Base-by-base conservation (phyloP, 1,140 invertebrate genomes). In the Drosophila truncata region DNA sequence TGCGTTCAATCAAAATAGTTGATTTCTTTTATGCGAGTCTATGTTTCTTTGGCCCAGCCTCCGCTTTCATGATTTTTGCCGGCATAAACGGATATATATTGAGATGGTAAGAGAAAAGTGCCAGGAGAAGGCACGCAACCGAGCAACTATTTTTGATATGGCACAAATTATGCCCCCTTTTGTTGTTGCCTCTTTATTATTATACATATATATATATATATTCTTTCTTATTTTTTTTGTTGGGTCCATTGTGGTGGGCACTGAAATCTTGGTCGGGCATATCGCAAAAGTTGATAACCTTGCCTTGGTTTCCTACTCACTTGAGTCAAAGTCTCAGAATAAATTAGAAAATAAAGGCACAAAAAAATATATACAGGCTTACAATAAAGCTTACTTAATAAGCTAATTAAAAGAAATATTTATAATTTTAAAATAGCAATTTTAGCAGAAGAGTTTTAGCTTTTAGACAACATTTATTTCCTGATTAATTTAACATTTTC, bases 1-100 rank as follows among this genome's bases (percentile, higher is more conserved):
- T 78, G 74, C 58, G 74, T 78, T 78, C 65, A 78, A 78, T 78
- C 76, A 78, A 78, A 78, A 78, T 78, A 78, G 76, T 78, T 78
- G 75, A 78, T 78, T 78, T 78, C 65, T 49, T 78, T 78, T 78
- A 54, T 71, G 74, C 41, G 42, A 52, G 76, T 66, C 62, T 66
- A 59, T 66, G 55, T 20, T 52, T 41, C 20, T 16, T 18, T 9
- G 46, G 46, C 10, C 11, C 47, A 2, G 20, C 6, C 44, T 14
- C 20, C 31, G 2, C 31, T 31, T 31, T 10, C 31, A 31, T 11
- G 31, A 31, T 31, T 31, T 31, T 31, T 9, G 10, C 31, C 31
- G 31, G 31, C 47, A 63, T 64, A 57, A 65, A 46, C 29, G 37
- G n/a, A 37, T 27, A 50, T 29, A 29, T 18, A 35, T 44, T 39